phyloP scores from a whole-genome alignment of 2,797 vertebrate species.

The Poliocrania exsul region DNA sequence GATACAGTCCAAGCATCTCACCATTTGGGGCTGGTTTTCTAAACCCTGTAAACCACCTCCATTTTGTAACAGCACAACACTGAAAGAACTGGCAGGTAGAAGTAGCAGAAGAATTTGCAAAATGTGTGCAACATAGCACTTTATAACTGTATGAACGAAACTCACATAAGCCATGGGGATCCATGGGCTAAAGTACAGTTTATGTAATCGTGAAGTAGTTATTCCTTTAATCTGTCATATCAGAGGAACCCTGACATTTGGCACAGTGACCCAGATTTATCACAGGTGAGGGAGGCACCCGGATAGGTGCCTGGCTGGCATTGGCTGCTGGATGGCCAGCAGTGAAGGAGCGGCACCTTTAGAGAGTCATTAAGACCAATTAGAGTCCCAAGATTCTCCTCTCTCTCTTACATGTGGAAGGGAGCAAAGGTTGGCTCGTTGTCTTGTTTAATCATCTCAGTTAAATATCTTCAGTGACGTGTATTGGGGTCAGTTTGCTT shows the following conservation, averaged over 20 bases:
- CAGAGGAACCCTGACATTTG: conserved; percentile 48
- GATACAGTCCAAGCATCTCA: not conserved
- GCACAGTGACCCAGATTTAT: conserved; percentile 66
- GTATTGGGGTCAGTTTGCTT: not conserved
- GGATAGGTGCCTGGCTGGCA: not conserved
- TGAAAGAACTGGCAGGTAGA: not conserved
- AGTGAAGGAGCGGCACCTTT: not conserved
- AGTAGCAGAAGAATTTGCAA: not conserved
- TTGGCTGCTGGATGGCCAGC: conserved; percentile 24
- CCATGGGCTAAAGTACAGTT: conserved; percentile 28
- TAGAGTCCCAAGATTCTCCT: not conserved
- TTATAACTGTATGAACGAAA: not conserved
- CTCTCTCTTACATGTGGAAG: not conserved
- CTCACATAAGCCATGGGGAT: not conserved
- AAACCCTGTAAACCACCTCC: not conserved
- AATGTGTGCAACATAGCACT: fast-evolving
- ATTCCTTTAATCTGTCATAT: conserved; percentile 23
- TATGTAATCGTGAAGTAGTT: not conserved
- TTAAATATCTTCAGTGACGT: not conserved
- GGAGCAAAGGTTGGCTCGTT: not conserved
- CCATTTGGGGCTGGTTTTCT: not conserved
- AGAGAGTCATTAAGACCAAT: not conserved
- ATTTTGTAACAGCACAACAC: not conserved
- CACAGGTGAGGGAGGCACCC: not conserved
- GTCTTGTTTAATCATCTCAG: not conserved